These are phyloP conservation scores for Myotis myotis DNA, from an alignment of 2,797 vertebrate species.

Conservation along the genomic window DNA sequence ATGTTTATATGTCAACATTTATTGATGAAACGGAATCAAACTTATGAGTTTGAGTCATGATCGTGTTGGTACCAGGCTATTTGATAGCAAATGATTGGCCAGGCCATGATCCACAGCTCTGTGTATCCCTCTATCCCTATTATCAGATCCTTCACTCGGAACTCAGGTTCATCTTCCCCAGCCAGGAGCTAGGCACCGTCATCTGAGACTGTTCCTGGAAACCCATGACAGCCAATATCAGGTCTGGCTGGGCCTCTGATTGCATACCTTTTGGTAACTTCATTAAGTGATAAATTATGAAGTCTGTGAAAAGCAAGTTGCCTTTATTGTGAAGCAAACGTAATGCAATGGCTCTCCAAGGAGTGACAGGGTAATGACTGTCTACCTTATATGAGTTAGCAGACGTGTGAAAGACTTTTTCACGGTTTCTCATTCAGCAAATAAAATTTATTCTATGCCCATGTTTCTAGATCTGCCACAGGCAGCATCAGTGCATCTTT, in stretches of 20 bases:
- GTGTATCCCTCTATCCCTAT: background rate
- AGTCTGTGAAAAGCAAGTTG: too few relatives aligned
- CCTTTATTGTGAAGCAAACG: too few relatives aligned
- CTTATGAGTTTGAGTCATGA: background rate
- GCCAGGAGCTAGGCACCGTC: background rate
- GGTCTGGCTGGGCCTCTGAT: background rate
- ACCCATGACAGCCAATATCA: background rate
- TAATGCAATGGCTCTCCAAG: too few relatives aligned
- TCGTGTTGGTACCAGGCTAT: background rate
- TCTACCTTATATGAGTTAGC: background rate
- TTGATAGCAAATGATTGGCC: background rate
- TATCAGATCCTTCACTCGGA: background rate
- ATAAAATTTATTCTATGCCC: background rate
- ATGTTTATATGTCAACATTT: background rate
- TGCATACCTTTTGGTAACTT: background rate
- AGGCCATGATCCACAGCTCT: too few relatives aligned
- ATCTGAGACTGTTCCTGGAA: background rate
- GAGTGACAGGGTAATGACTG: too few relatives aligned
- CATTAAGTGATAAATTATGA: background rate
- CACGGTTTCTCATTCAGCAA: background rate
- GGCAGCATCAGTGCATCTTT: background rate
- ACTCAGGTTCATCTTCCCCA: background rate
- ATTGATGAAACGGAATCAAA: background rate
- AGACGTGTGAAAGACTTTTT: background rate
- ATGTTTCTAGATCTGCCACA: background rate